Percentiles rank a stretch among this genome's conserved stretches.
These are phyloP conservation scores for Bubo scandiacus DNA, from an alignment of 2,113 vertebrate species.

Conservation along the genomic window DNA sequence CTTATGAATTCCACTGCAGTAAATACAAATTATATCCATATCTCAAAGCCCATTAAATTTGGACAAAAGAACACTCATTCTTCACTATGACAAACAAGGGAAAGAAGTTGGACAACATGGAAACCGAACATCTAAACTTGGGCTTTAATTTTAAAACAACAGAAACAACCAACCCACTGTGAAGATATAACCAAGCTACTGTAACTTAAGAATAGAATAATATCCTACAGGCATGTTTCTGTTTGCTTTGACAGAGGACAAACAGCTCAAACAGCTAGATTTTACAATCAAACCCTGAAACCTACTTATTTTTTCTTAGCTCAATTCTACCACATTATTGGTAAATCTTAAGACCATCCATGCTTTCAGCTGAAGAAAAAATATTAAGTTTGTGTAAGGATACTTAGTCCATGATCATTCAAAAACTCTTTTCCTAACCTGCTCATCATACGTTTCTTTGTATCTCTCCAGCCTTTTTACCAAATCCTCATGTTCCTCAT, in stretches of 20 bases:
- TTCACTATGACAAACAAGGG: neutral
- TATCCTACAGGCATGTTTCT: neutral
- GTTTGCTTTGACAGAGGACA: neutral
- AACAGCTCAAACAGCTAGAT: neutral
- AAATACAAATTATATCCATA: neutral
- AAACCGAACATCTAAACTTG: neutral
- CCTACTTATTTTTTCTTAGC: neutral
- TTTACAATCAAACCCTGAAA: neutral
- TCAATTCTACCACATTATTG: neutral
- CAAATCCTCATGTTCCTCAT: constrained; percentile 88
- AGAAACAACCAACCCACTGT: neutral
- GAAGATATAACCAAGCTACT: neutral
- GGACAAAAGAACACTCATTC: neutral
- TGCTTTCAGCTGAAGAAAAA: neutral
- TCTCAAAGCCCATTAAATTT: neutral
- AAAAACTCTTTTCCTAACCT: constrained; percentile 71
- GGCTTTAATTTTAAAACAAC: neutral
- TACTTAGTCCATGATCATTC: rapidly evolving
- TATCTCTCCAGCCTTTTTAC: constrained; percentile 86
- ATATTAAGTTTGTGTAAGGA: neutral
- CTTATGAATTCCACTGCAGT: neutral
- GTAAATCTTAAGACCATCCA: neutral
- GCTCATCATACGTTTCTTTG: constrained; percentile 80
- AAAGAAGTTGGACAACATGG: neutral
- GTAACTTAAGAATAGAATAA: neutral